These are phyloP conservation scores for Amiota minor DNA, from an alignment of 2,888 invertebrate genomes.

Conservation along the genomic window DNA sequence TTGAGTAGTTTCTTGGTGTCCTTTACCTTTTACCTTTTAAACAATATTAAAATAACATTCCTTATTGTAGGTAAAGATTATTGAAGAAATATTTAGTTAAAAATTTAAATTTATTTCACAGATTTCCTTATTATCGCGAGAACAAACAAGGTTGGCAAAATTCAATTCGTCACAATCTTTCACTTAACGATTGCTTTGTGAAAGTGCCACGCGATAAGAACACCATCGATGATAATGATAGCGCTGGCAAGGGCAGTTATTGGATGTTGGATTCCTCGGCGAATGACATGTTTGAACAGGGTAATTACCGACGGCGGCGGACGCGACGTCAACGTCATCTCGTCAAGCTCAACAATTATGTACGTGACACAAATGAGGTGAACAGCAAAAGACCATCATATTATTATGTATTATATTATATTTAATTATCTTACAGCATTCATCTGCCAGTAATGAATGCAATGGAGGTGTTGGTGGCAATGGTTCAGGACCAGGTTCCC, in stretches of 20 bases:
- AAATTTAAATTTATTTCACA: constrained; percentile 48
- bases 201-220: constrained; percentile 77
- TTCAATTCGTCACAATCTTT: constrained; percentile 86
- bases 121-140: constrained; percentile 87
- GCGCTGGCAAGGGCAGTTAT: constrained; percentile 83
- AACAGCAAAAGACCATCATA: constrained; percentile 5
- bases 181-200: constrained; percentile 87
- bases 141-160: constrained; percentile 90
- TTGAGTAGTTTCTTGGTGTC: no score
- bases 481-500: constrained; percentile 43
- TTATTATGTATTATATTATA: not conserved
- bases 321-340: constrained; percentile 76
- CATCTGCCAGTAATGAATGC: constrained; percentile 47
- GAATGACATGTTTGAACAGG: constrained; percentile 90
- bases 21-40: no score
- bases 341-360: constrained; percentile 55
- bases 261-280: constrained; percentile 87
- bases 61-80: no score
- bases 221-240: constrained; percentile 70
- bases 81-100: no score
- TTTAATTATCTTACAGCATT: constrained; percentile 42
- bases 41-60: no score
- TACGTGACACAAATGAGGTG: constrained; percentile 58
- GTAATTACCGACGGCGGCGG: constrained; percentile 85
- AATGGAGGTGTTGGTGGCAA: not conserved